phyloP scores from a whole-genome alignment of 2,888 invertebrate genomes.

The Fragum sueziense region DNA sequence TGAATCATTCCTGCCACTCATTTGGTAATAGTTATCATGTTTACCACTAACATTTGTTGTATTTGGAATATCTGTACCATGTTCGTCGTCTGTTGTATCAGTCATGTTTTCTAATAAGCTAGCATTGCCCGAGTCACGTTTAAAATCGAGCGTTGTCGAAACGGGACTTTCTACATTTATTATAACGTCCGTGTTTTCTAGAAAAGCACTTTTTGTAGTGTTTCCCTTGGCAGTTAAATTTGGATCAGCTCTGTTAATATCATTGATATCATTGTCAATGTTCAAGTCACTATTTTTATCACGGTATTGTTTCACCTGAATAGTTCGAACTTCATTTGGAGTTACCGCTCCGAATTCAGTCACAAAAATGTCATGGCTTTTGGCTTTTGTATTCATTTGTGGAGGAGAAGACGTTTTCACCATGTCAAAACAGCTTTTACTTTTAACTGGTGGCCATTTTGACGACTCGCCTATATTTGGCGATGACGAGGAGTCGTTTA shows the following conservation, averaged over 20 bases:
- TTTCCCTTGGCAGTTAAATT: neutral
- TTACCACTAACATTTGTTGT: neutral
- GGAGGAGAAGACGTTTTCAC: neutral
- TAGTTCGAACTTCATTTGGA: conserved; percentile 51
- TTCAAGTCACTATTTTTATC: neutral
- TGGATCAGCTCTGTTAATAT: neutral
- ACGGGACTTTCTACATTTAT: conserved; percentile 15
- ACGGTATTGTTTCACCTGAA: conserved; percentile 16
- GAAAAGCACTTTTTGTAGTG: neutral
- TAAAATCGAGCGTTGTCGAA: conserved; percentile 1
- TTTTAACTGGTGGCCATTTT: conserved; percentile 15
- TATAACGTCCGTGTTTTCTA: neutral
- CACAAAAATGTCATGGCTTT: conserved; percentile 45
- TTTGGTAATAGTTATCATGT: neutral
- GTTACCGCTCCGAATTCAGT: conserved; percentile 55
- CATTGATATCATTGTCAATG: neutral
- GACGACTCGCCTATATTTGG: neutral
- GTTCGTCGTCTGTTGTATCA: neutral
- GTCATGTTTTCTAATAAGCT: conserved; percentile 42
- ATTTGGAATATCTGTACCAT: neutral
- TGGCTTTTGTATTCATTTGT: conserved; percentile 23
- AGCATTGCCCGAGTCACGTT: conserved; percentile 45
- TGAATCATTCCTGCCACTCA: neutral
- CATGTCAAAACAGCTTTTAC: conserved; percentile 48
- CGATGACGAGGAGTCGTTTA: neutral